Percentiles rank a stretch among this genome's conserved stretches.
These are phyloP conservation scores for Enteromius thamalakanensis DNA, from an alignment of 2,797 vertebrate species.

Conservation along the genomic window DNA sequence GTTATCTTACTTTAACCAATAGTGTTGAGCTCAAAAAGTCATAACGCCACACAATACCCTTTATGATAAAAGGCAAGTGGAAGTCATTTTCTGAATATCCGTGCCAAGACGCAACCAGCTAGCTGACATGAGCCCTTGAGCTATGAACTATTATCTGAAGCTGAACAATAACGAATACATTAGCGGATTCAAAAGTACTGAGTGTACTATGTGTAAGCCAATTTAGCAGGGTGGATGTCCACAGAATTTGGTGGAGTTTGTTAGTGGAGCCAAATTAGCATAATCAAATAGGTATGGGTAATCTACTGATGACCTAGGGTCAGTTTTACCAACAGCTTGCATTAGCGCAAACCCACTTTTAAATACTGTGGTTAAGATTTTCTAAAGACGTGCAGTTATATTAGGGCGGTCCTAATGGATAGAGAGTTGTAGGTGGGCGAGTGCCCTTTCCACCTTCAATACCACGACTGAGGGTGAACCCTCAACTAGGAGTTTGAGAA, in stretches of 20 bases:
- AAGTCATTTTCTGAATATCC: conserved; percentile 18
- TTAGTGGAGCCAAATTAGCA: not conserved
- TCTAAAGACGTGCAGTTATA: not conserved
- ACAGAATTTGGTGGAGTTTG: not conserved
- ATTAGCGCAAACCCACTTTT: not conserved
- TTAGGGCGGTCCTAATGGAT: too few species aligned
- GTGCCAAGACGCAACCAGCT: not conserved
- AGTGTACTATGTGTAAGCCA: not conserved
- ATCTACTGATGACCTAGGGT: not conserved
- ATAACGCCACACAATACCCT: not conserved
- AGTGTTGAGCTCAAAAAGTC: conserved; percentile 41
- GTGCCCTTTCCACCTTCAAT: too few species aligned
- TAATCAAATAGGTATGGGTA: not conserved
- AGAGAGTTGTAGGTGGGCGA: too few species aligned
- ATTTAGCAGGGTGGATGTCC: not conserved
- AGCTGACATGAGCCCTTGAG: conserved; percentile 24
- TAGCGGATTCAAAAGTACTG: conserved; percentile 16
- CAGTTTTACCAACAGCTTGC: not conserved
- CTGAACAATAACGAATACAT: conserved; percentile 42
- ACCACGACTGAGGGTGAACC: too few species aligned
- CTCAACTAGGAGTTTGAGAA: not conserved
- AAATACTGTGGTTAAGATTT: too few species aligned
- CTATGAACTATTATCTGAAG: conserved; percentile 44
- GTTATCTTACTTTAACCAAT: conserved; percentile 45
- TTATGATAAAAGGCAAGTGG: conserved; percentile 40